Base-by-base conservation (phyloP, 2,888 invertebrate species). In the Ormyrus nitidulus region DNA sequence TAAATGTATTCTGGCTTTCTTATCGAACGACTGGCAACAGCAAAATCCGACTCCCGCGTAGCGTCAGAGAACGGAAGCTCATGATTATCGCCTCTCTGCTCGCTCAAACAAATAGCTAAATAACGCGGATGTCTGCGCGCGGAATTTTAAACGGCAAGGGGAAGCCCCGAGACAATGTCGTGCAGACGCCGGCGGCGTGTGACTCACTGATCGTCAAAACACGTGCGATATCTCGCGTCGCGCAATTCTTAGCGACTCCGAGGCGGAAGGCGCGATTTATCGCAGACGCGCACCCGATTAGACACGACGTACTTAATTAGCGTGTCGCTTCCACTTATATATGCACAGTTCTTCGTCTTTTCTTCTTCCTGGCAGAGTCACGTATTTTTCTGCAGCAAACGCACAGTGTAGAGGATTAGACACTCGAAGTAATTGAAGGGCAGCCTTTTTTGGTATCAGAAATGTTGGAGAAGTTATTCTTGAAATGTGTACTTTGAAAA, bases 11-110 rank as follows among this genome's bases (percentile, higher is more conserved):
- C 34, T 34, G 34, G 34, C 34, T 34, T 34, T 0, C 34, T 68
- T 11, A 66, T 78, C 72, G 72, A 72, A 65, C 64, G 58, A 19
- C 19, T 46, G 10, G 34, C n/a, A 69, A 1, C 44, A 10, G 54
- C 58, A 51, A 48, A 68, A 64, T 64, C 53, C 11, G 7, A 10
- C 6, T 4, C 56, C n/a, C 13, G 64, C 48, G 46, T 34, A 44
- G 56, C 59, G 54, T 34, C 64, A 69, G 61, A 49, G 58, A 77
- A 76, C 84, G 85, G 85, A 85, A 84, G 82, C 69, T 13, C 58
- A 44, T 80, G 81, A 83, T 85, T 82, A 85, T 84, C 77, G 74
- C 74, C 71, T 84, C 82, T 82, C 59, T 64, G 49, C 44, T 10
- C 58, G 66, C 48, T 65, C 44, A 49, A 69, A 58, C 51, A 68